Evolutionary conservation across 2,797 vertebrate genomes (phyloP).

Genomic region (Limnodromus scolopaceus): DNA sequence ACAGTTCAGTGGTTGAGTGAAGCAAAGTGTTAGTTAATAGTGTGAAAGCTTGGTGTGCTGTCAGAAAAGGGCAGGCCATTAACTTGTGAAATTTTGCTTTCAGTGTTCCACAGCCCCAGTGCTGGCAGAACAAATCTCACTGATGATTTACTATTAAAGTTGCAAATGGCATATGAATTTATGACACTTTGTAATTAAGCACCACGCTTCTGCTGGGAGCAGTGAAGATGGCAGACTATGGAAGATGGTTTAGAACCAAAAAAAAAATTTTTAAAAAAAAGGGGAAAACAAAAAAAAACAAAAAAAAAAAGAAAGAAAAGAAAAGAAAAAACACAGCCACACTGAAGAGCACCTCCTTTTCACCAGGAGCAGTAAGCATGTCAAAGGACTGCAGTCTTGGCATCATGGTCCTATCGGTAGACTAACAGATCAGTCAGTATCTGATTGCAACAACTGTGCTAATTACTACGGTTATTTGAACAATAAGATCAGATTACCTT

Average conservation of each 20-base stretch:
- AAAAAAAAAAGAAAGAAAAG: too few species aligned
- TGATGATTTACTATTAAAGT: conserved; percentile 60
- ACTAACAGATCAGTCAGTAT: background rate
- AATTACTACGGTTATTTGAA: background rate
- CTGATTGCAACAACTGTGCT: background rate
- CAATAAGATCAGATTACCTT: background rate
- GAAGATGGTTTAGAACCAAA: background rate
- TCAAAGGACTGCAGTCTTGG: background rate
- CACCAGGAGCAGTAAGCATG: background rate
- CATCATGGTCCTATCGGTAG: background rate
- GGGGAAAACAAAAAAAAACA: too few species aligned
- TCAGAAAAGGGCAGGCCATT: conserved; percentile 77
- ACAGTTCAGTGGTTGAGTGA: conserved; percentile 76
- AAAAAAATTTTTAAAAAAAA: too few species aligned
- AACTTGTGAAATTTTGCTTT: conserved; percentile 73
- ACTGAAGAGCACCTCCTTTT: background rate
- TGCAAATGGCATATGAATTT: conserved; percentile 63
- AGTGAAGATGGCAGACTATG: background rate
- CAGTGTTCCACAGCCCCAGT: conserved; percentile 5
- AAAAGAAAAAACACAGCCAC: background rate
- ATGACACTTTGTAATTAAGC: conserved; percentile 68
- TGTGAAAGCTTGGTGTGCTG: conserved; percentile 77
- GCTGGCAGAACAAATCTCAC: conserved; percentile 59
- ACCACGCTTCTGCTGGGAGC: background rate
- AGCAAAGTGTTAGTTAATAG: conserved; percentile 76